A percentile compares a stretch with the other conserved stretches of the same genome.
These are phyloP conservation scores for Drosophila affinis DNA, from an alignment of 2,888 invertebrate genomes.

Conservation along the genomic window DNA sequence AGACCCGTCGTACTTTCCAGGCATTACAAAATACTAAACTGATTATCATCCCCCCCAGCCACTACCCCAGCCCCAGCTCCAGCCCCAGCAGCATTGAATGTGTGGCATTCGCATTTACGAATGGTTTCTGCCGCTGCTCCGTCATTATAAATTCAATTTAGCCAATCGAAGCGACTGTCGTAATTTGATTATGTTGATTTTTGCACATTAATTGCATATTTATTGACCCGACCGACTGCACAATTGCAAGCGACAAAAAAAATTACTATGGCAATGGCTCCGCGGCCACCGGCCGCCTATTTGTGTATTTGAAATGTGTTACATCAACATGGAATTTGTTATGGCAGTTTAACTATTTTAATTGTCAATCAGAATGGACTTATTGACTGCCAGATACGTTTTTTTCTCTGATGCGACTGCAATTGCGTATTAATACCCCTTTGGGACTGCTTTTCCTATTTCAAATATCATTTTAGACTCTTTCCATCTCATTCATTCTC, in stretches of 20 bases:
- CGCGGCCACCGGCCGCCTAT: not conserved
- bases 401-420: not conserved
- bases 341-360: slow-evolving; percentile 25
- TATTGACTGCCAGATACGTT: slow-evolving; percentile 5
- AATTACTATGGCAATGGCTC: slow-evolving; percentile 10
- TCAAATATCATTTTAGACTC: too few species aligned
- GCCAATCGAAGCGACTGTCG: slow-evolving; percentile 37
- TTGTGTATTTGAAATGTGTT: slow-evolving; percentile 29
- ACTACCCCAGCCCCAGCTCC: too few species aligned
- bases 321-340: slow-evolving; percentile 23
- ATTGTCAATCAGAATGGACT: slow-evolving; percentile 34
- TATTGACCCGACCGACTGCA: slow-evolving; percentile 52
- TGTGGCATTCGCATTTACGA: slow-evolving; percentile 3
- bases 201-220: slow-evolving; percentile 59
- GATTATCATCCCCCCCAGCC: slow-evolving; percentile 26
- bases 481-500: too few species aligned
- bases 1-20: slow-evolving; percentile 17
- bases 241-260: slow-evolving; percentile 8
- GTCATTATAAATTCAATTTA: slow-evolving; percentile 46
- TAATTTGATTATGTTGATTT: slow-evolving; percentile 71
- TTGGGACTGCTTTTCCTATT: too few species aligned
- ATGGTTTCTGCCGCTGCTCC: not conserved
- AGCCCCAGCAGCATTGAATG: slow-evolving; percentile 21
- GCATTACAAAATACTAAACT: slow-evolving; percentile 45
- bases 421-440: too few species aligned